phyloP scores from a whole-genome alignment of 2,888 invertebrate species.

The Chelonus formosanus region DNA sequence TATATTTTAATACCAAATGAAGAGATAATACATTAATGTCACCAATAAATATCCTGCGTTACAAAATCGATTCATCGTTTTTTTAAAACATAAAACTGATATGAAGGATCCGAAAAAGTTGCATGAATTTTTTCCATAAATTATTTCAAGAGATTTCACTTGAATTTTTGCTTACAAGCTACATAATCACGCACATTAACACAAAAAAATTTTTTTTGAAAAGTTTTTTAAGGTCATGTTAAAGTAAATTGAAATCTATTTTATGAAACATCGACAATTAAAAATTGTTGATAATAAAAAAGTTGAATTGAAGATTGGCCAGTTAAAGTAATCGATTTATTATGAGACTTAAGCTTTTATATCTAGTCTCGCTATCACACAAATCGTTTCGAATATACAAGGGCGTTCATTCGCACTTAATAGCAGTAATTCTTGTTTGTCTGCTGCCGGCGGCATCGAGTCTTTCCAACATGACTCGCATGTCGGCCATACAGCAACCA shows the following conservation, averaged over 20 bases:
- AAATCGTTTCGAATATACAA: conserved; percentile 17
- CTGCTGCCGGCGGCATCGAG: conserved; percentile 22
- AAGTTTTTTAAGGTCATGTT: too few relatives aligned
- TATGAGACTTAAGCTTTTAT: conserved; percentile 9
- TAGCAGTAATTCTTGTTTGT: conserved; percentile 33
- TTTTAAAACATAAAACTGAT: conserved; percentile 15
- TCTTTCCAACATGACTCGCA: conserved; percentile 14
- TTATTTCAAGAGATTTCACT: too few relatives aligned
- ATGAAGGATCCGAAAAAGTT: conserved; percentile 5
- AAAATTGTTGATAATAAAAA: too few relatives aligned
- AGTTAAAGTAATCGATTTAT: background rate
- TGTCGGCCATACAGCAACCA: conserved; percentile 6
- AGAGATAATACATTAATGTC: conserved; percentile 6
- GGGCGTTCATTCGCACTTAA: conserved; percentile 33
- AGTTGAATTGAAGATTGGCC: too few relatives aligned
- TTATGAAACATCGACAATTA: too few relatives aligned
- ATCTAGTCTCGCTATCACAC: conserved; percentile 24
- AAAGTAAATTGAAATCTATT: too few relatives aligned
- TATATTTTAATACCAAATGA: conserved; percentile 6
- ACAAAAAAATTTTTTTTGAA: too few relatives aligned
- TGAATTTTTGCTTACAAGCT: too few relatives aligned
- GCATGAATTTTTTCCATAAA: background rate
- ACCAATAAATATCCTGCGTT: background rate
- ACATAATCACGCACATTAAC: too few relatives aligned
- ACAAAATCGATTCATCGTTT: too few relatives aligned